phyloP scores from a whole-genome alignment of 2,797 vertebrate species.

The Lepus oiostolus region DNA sequence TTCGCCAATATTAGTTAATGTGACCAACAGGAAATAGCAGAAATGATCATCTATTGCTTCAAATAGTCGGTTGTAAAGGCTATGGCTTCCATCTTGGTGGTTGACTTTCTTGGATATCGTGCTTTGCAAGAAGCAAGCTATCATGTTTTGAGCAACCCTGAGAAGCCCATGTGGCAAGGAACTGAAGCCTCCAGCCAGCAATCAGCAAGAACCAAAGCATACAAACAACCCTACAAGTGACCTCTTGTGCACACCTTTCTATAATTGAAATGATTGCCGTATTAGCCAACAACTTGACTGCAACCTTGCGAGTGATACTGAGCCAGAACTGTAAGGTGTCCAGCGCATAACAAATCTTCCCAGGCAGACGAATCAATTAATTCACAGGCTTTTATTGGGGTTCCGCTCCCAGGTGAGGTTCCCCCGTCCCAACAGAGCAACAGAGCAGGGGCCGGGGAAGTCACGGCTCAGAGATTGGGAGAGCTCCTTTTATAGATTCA shows the following conservation, averaged over 20 bases:
- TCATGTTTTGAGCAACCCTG: background rate
- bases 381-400: too few species aligned
- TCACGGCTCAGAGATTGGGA: too few species aligned
- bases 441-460: too few species aligned
- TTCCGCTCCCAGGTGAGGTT: too few species aligned
- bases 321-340: too few species aligned
- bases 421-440: too few species aligned
- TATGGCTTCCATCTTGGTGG: background rate
- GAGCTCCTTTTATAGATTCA: too few species aligned
- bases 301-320: too few species aligned
- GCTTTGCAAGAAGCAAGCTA: slow-evolving; percentile 2
- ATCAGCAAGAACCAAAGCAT: background rate
- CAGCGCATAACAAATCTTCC: too few species aligned
- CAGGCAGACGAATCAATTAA: too few species aligned
- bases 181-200: background rate
- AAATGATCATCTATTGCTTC: background rate
- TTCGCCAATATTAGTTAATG: background rate
- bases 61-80: background rate
- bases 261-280: background rate
- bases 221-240: background rate
- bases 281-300: background rate
- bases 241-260: background rate
- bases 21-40: background rate
- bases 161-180: background rate
- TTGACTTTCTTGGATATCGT: background rate